Percentiles rank a stretch among this genome's conserved stretches.
Conservation (phyloP, 1,140 invertebrate species). For the Eulimnadia texana region DNA sequence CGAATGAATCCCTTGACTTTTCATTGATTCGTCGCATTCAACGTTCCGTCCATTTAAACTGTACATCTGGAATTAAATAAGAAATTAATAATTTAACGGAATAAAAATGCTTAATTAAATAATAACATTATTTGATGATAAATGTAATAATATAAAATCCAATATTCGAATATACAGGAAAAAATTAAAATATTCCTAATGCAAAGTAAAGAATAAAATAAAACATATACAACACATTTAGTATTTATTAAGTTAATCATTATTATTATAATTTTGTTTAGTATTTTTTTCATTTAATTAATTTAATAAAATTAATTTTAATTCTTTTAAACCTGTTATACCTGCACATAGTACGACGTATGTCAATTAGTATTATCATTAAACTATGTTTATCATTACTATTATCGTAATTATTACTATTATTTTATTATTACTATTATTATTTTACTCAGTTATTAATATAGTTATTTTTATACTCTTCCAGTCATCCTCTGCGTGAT, state of each 20-base stretch:
- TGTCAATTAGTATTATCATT: slow-evolving; percentile 50
- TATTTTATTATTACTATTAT: background rate
- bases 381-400: slow-evolving; percentile 22
- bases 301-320: too few species aligned
- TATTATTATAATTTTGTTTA: too few species aligned
- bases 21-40: slow-evolving; percentile 28
- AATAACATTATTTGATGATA: background rate
- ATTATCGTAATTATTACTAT: background rate
- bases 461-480: background rate
- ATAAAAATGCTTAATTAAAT: background rate
- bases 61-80: background rate
- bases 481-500: background rate
- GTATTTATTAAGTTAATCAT: too few species aligned
- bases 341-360: too few species aligned
- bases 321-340: too few species aligned
- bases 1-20: slow-evolving; percentile 25
- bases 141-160: background rate
- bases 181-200: too few species aligned
- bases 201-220: too few species aligned
- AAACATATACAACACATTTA: too few species aligned
- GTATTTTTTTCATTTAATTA: too few species aligned
- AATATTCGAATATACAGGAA: too few species aligned
- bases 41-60: slow-evolving; percentile 27
- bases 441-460: background rate
- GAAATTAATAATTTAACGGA: background rate